Conservation (phyloP, 64 coral and sea anemone species). For the Porites australiensis region DNA sequence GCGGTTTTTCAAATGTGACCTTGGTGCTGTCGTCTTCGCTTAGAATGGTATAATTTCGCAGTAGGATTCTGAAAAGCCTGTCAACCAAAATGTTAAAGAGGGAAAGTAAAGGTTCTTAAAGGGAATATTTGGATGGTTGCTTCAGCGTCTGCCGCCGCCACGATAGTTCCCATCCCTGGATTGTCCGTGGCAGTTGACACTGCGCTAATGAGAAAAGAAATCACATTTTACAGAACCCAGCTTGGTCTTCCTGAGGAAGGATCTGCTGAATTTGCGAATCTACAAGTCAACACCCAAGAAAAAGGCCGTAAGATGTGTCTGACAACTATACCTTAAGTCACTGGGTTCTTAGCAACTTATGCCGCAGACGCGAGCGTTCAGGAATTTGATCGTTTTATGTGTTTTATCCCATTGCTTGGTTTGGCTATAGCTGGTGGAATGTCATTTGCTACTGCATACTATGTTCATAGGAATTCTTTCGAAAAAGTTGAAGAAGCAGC, state of each 20-base stretch:
- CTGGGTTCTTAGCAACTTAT: not conserved
- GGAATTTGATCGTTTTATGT: slow-evolving; percentile 45
- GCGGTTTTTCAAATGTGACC: too few species aligned
- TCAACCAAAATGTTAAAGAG: slow-evolving; percentile 18
- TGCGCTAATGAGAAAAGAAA: slow-evolving; percentile 5
- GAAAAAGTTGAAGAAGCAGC: slow-evolving; percentile 32
- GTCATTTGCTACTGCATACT: slow-evolving; percentile 48
- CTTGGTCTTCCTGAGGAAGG: slow-evolving; percentile 49
- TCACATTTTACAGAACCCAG: slow-evolving; percentile 48
- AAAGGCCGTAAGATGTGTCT: slow-evolving; percentile 8
- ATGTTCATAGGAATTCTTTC: slow-evolving; percentile 14
- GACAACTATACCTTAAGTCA: not conserved
- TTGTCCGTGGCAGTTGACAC: slow-evolving; percentile 47
- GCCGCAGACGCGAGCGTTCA: not conserved
- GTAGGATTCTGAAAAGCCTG: not conserved
- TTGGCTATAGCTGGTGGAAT: slow-evolving; percentile 16
- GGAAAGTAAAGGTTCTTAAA: slow-evolving; percentile 47
- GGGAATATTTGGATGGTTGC: slow-evolving; percentile 44
- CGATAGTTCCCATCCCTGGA: slow-evolving; percentile 33
- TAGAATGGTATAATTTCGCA: too few species aligned
- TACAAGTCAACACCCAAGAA: slow-evolving; percentile 12
- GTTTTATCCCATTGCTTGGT: slow-evolving; percentile 21
- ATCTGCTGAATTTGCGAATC: not conserved
- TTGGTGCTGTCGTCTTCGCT: too few species aligned
- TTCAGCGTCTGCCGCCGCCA: not conserved